Base-by-base conservation (phyloP, 2,888 invertebrate species). In the Clistopyga incitator region DNA sequence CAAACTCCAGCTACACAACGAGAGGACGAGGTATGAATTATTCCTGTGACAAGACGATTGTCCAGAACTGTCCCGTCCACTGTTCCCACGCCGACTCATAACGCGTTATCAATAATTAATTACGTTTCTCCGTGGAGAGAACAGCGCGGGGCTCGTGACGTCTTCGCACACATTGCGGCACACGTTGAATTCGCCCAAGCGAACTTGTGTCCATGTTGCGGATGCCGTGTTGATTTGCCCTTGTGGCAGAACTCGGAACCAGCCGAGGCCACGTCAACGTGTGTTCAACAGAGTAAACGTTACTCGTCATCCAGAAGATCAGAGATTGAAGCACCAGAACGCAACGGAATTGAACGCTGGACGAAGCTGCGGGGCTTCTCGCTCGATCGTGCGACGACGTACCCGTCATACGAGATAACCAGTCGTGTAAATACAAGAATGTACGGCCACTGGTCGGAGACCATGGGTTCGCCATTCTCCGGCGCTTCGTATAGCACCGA, bases 71-170 rank as follows among this genome's bases (percentile, higher is more conserved):
- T 86, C 85, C 85, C 52, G 82, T 80, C 84, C 77, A 61, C 75
- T 86, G 87, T 90, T 90, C 90, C 88, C 89, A 90, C 89, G 87
- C 83, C 81, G 85, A 86, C 87, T 88, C 89, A 90, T 89, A 90
- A 88, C 88, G 88, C 86, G 87, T 88, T 89, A 88, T 90, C 89
- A 90, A 90, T 89, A 90, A 90, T 90, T 90, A 90, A 90, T 90
- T 87, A 86, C 84, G 81, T 83, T n/a, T 78, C 59, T 34, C 18
- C 47, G 61, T 25, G 72, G 50, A 15, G 54, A 72, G 47, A 38
- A 45, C 38, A 23, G n/a, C n/a, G n/a, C 18, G 42, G 29, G 29
- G 59, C 59, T 59, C 25, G 54, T 13, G 23, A n/a, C 52, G 50
- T 52, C 65, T 76, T 18, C 25, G 25, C 61, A 42, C 68, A 61